Percentiles rank a stretch among this genome's conserved stretches.
Conservation (phyloP, 2,113 vertebrate species). For the Sylvicapra grimmia region DNA sequence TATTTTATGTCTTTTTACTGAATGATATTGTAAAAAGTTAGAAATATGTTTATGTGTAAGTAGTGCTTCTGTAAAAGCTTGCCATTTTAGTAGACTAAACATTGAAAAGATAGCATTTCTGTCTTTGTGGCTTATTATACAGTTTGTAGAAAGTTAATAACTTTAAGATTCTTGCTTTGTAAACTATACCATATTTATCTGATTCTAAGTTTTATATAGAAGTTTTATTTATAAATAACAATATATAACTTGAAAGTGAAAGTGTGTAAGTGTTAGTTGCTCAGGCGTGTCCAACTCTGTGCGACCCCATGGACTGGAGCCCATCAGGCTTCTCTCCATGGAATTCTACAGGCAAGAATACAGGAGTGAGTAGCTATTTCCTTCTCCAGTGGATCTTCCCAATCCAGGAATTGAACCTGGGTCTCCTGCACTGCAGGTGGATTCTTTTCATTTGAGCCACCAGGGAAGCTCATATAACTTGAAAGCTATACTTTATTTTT, state of each 20-base stretch:
- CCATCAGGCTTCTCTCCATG: not conserved
- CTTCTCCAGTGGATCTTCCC: not conserved
- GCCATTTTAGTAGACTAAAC: not conserved
- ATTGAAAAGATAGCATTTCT: not conserved
- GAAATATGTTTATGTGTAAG: not conserved
- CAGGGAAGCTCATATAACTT: not conserved
- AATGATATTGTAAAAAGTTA: slow-evolving; percentile 49
- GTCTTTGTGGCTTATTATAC: not conserved
- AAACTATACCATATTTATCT: not conserved
- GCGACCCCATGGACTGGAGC: not conserved
- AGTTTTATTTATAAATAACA: not conserved
- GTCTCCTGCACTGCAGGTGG: not conserved
- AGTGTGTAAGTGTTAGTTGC: not conserved
- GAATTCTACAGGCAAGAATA: not conserved
- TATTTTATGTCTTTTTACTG: slow-evolving; percentile 60
- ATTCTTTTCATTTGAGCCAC: not conserved
- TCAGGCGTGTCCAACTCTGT: not conserved
- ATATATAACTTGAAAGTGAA: not conserved
- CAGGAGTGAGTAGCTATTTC: not conserved
- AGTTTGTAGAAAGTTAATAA: not conserved
- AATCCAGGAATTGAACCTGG: not conserved
- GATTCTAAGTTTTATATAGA: not conserved
- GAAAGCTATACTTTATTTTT: not conserved
- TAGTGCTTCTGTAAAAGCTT: slow-evolving; percentile 41
- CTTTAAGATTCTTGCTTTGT: not conserved